phyloP scores from a whole-genome alignment of 1,140 invertebrate species.

The Anoplolepis gracilipes region DNA sequence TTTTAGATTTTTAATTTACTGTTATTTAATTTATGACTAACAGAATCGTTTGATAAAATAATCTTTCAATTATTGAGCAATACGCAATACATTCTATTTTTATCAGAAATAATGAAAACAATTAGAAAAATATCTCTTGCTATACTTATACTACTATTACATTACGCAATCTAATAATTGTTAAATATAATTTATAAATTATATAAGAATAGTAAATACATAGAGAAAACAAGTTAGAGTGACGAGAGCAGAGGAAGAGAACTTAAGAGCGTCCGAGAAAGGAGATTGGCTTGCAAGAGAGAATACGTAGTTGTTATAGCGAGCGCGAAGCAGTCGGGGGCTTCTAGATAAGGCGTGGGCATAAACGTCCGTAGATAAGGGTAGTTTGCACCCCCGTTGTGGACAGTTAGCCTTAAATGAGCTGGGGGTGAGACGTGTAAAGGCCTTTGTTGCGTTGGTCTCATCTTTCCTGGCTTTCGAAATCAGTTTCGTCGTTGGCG shows the following conservation, averaged over 20 bases:
- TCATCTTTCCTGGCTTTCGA: constrained; percentile 67
- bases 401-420: constrained; percentile 85
- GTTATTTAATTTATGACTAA: neutral
- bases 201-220: neutral
- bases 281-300: constrained; percentile 75
- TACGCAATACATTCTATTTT: neutral
- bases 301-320: constrained; percentile 76
- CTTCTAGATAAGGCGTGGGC: constrained; percentile 83
- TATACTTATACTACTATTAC: neutral
- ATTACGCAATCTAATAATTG: neutral
- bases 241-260: constrained; percentile 7
- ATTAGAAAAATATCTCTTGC: neutral
- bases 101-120: neutral
- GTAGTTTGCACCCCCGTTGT: constrained; percentile 85
- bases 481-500: constrained; percentile 69
- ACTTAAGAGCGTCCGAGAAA: constrained; percentile 72
- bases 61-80: neutral
- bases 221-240: constrained; percentile 17
- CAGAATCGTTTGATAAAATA: neutral
- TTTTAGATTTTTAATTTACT: neutral
- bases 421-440: constrained; percentile 72
- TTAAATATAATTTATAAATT: constrained; percentile 3
- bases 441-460: constrained; percentile 68
- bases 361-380: constrained; percentile 85
- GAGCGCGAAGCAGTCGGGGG: constrained; percentile 77